These are phyloP conservation scores for Drosophila maculinotata DNA, from an alignment of 2,888 invertebrate species.

Conservation along the genomic window DNA sequence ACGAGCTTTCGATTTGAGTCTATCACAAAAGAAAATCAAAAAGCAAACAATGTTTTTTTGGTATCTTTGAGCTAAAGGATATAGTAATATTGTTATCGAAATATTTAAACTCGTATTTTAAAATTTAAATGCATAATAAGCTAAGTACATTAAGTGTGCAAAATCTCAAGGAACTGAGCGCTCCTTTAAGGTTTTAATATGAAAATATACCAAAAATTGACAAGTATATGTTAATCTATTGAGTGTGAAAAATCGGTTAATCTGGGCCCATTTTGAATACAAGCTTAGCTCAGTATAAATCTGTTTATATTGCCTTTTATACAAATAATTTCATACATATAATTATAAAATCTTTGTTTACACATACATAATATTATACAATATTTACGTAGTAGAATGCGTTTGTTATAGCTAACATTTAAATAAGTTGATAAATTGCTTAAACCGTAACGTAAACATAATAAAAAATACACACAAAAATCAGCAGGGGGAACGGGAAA, in stretches of 20 bases:
- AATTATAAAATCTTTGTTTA: conserved; percentile 74
- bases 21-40: conserved; percentile 67
- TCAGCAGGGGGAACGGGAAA: conserved; percentile 27
- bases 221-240: conserved; percentile 30
- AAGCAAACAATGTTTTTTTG: conserved; percentile 51
- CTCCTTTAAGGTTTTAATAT: conserved; percentile 8
- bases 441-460: conserved; percentile 67
- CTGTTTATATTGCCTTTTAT: conserved; percentile 51
- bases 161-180: conserved; percentile 13
- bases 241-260: conserved; percentile 28
- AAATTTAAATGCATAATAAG: conserved; percentile 54
- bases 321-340: conserved; percentile 57
- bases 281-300: conserved; percentile 27
- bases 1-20: conserved; percentile 56
- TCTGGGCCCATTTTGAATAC: conserved; percentile 19
- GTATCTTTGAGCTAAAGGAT: conserved; percentile 66
- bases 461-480: conserved; percentile 45
- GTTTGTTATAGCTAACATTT: conserved; percentile 56
- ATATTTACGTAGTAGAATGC: conserved; percentile 61
- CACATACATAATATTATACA: conserved; percentile 73
- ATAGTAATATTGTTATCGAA: conserved; percentile 42
- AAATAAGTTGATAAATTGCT: conserved; percentile 63
- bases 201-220: conserved; percentile 33
- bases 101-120: conserved; percentile 19
- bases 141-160: conserved; percentile 33